Evolutionary conservation across 2,888 invertebrate species (phyloP).

Genomic region (Athalia rosae): DNA sequence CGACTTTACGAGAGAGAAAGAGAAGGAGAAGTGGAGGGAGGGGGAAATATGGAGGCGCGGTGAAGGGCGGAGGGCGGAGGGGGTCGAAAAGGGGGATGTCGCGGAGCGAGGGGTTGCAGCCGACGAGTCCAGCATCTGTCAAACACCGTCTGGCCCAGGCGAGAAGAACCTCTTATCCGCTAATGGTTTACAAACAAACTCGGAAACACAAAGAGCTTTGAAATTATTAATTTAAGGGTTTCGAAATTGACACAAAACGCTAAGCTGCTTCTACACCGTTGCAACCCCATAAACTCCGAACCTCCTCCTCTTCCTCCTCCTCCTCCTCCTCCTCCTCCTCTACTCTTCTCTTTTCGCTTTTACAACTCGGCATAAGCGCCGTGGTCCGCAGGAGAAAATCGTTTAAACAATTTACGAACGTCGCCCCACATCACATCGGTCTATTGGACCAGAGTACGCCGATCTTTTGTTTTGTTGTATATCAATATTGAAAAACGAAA

Average conservation of each 20-base stretch:
- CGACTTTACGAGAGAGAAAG: neutral
- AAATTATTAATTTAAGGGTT: constrained; percentile 43
- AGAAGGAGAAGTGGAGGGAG: constrained; percentile 35
- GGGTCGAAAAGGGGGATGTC: constrained; percentile 10
- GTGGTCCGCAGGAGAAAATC: neutral
- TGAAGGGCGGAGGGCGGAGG: constrained; percentile 34
- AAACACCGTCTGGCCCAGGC: constrained; percentile 37
- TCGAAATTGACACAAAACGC: constrained; percentile 30
- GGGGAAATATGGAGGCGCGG: constrained; percentile 30
- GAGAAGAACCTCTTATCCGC: constrained; percentile 49
- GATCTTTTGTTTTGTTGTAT: too few relatives aligned
- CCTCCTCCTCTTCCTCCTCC: neutral
- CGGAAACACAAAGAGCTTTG: constrained; percentile 40
- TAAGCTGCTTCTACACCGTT: neutral
- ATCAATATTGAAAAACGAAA: too few relatives aligned
- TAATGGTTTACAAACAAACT: constrained; percentile 66
- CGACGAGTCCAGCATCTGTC: constrained; percentile 43
- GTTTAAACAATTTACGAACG: neutral
- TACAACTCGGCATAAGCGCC: too few relatives aligned
- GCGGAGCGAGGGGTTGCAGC: constrained; percentile 15
- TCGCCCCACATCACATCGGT: neutral
- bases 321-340: too few relatives aligned
- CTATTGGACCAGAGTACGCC: too few relatives aligned
- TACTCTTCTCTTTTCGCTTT: neutral
- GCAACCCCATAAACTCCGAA: neutral